These are phyloP conservation scores for Drosophila arizonae DNA, from an alignment of 1,140 invertebrate genomes.

Conservation along the genomic window DNA sequence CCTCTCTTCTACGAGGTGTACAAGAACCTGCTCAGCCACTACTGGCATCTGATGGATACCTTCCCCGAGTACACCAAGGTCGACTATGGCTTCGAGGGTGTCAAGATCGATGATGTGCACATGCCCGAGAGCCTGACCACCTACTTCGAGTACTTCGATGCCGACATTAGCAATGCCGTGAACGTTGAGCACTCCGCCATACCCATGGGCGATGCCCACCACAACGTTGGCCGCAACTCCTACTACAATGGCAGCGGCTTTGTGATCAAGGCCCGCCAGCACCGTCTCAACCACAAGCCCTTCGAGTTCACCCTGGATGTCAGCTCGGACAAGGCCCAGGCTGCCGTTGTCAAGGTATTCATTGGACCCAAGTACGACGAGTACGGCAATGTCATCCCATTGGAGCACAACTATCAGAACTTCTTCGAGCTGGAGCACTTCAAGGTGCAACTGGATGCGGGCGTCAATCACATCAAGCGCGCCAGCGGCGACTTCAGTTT, in stretches of 20 bases:
- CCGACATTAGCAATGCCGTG: slow-evolving; percentile 88
- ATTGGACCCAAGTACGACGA: slow-evolving; percentile 85
- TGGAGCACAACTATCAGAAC: slow-evolving; percentile 78
- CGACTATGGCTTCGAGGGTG: slow-evolving; percentile 86
- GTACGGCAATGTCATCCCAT: slow-evolving; percentile 78
- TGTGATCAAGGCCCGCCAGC: slow-evolving; percentile 84
- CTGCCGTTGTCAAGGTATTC: slow-evolving; percentile 85
- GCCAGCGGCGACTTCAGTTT: slow-evolving; percentile 70
- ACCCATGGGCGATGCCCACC: slow-evolving; percentile 81
- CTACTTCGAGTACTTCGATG: slow-evolving; percentile 88
- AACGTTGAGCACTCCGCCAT: slow-evolving; percentile 71
- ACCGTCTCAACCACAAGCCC: slow-evolving; percentile 86
- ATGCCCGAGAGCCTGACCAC: slow-evolving; percentile 86
- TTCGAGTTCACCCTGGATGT: slow-evolving; percentile 85
- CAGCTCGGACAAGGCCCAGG: slow-evolving; percentile 83
- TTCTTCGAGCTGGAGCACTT: slow-evolving; percentile 81
- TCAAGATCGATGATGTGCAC: slow-evolving; percentile 86
- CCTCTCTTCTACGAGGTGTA: slow-evolving; percentile 87
- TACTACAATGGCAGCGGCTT: slow-evolving; percentile 85
- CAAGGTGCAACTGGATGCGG: slow-evolving; percentile 68
- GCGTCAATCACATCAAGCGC: slow-evolving; percentile 71
- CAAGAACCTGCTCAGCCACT: slow-evolving; percentile 85
- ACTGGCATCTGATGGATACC: slow-evolving; percentile 84
- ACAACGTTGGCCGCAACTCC: slow-evolving; percentile 85
- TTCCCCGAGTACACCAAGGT: slow-evolving; percentile 84